These are phyloP conservation scores for Sturnira hondurensis DNA, from an alignment of 2,113 vertebrate species.

Conservation along the genomic window DNA sequence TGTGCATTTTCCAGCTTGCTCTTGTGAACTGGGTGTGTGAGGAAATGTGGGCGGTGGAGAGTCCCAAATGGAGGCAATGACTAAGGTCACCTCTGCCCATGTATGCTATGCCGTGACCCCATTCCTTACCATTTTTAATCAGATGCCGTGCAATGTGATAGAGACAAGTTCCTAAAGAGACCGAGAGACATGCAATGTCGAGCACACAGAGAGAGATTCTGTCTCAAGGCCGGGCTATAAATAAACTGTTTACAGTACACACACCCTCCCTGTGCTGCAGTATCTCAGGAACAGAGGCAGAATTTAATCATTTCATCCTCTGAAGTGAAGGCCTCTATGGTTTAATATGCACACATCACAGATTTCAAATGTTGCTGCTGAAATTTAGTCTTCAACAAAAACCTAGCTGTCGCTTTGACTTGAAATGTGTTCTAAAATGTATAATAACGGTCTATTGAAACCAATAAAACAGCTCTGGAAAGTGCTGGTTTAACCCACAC, in stretches of 20 bases:
- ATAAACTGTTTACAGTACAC: constrained; percentile 24
- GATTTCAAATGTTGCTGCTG: constrained; percentile 51
- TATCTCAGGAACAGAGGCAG: background rate
- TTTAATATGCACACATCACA: constrained; percentile 66
- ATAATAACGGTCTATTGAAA: constrained; percentile 56
- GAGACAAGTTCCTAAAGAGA: background rate
- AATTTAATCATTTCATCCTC: constrained; percentile 49
- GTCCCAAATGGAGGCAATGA: background rate
- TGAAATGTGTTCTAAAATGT: constrained; percentile 63
- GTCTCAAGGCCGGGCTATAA: constrained; percentile 27
- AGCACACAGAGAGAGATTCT: background rate
- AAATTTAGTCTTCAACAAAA: constrained; percentile 51
- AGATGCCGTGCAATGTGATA: background rate
- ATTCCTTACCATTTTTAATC: background rate
- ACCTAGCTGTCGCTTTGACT: constrained; percentile 58
- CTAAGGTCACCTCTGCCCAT: background rate
- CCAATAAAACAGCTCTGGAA: constrained; percentile 38
- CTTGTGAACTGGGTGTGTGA: background rate
- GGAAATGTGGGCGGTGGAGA: background rate
- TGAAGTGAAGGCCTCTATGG: constrained; percentile 30
- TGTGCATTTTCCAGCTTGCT: background rate
- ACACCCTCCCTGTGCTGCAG: background rate
- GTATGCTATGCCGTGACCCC: background rate
- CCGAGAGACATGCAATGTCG: background rate
- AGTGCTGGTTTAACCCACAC: constrained; percentile 48